Evolutionary conservation across 2,113 vertebrate species (phyloP).

Genomic region (Corvus hawaiiensis): DNA sequence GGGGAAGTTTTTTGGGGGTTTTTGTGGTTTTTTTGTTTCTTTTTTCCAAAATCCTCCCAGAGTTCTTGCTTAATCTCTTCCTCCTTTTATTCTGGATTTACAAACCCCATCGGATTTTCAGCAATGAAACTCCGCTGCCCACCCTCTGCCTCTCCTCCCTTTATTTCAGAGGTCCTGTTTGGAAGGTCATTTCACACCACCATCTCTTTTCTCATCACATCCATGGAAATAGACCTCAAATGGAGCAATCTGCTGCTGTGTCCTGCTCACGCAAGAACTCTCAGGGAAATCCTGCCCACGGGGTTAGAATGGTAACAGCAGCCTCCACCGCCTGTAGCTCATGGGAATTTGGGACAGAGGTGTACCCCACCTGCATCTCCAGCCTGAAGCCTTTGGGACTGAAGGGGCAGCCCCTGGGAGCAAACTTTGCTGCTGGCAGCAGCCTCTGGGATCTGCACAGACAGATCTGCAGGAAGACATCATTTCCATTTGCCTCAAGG

Average conservation of each 20-base stretch:
- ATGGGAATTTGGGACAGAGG: background rate
- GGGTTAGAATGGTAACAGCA: background rate
- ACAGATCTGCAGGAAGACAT: background rate
- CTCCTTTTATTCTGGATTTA: background rate
- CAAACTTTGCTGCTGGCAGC: background rate
- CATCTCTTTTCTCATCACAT: background rate
- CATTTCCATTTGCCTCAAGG: background rate
- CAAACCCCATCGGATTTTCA: background rate
- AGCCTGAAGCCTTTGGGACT: background rate
- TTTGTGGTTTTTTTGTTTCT: background rate
- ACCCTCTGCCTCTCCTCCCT: background rate
- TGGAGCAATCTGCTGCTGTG: background rate
- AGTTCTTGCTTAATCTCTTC: background rate
- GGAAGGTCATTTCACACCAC: background rate
- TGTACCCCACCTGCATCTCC: background rate
- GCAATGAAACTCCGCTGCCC: background rate
- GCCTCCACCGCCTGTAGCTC: accelerated
- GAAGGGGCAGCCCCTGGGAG: background rate
- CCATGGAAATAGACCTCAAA: background rate
- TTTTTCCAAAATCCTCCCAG: background rate
- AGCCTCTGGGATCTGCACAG: background rate
- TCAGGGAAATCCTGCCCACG: background rate
- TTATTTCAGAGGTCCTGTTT: background rate
- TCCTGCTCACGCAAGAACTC: background rate
- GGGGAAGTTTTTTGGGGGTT: background rate